phyloP scores from a whole-genome alignment of 2,888 invertebrate genomes.

The Epirrhoe alternata region DNA sequence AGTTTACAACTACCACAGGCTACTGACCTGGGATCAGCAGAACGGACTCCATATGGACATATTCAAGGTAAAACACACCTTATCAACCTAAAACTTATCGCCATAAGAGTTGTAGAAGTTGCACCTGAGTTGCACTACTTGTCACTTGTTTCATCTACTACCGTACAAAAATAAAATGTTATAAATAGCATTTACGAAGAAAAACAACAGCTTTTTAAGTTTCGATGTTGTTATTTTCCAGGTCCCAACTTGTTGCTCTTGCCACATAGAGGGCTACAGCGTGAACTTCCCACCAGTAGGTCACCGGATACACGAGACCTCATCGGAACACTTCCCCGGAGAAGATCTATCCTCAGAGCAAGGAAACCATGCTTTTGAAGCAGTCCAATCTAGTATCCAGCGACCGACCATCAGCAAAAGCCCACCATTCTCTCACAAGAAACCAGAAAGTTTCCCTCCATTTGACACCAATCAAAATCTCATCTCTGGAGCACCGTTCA shows the following conservation, averaged over 20 bases:
- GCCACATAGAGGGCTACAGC: constrained; percentile 91
- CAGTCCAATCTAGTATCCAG: constrained; percentile 71
- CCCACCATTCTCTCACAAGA: constrained; percentile 66
- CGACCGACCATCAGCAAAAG: constrained; percentile 66
- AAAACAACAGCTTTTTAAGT: no score
- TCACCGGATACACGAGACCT: constrained; percentile 79
- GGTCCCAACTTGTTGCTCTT: constrained; percentile 93
- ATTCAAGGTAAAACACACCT: constrained; percentile 86
- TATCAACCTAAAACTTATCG: no score
- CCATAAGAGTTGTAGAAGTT: no score
- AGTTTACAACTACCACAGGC: constrained; percentile 92
- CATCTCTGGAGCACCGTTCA: constrained; percentile 68
- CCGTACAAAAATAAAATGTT: no score
- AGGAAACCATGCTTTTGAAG: constrained; percentile 77
- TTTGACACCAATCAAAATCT: constrained; percentile 72
- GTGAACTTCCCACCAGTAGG: constrained; percentile 88
- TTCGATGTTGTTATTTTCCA: constrained; percentile 47
- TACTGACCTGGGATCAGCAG: constrained; percentile 92
- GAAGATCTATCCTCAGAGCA: constrained; percentile 81
- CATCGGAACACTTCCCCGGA: constrained; percentile 84
- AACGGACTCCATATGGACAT: constrained; percentile 93
- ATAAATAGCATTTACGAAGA: no score
- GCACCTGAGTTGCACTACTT: no score
- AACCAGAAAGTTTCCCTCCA: constrained; percentile 67
- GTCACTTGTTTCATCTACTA: no score